These are phyloP conservation scores for Xylota segnis DNA, from an alignment of 2,888 invertebrate genomes.

Conservation along the genomic window DNA sequence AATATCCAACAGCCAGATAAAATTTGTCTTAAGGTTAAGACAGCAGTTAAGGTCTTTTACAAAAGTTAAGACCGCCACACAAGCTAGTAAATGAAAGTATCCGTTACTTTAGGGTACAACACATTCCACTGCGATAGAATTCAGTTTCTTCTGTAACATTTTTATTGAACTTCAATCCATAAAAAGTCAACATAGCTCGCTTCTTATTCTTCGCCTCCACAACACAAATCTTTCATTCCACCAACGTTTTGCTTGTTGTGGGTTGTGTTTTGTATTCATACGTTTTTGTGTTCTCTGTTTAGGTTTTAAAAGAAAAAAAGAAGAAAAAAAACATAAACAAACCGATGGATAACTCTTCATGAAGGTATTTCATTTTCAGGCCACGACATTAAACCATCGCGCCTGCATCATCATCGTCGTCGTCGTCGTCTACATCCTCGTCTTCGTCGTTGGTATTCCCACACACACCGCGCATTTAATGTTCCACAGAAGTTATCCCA, in stretches of 20 bases:
- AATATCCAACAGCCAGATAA: no score
- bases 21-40: no score
- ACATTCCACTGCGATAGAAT: neutral
- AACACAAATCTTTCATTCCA: slow-evolving; percentile 14
- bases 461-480: slow-evolving; percentile 58
- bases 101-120: neutral
- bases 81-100: no score
- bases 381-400: slow-evolving; percentile 66
- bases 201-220: neutral
- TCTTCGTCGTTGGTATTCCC: slow-evolving; percentile 56
- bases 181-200: neutral
- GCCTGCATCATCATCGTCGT: slow-evolving; percentile 28
- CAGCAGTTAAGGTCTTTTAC: no score
- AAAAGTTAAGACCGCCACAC: no score
- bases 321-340: slow-evolving; percentile 52
- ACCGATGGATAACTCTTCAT: slow-evolving; percentile 45
- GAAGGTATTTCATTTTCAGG: slow-evolving; percentile 67
- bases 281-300: slow-evolving; percentile 21
- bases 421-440: neutral
- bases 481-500: slow-evolving; percentile 68
- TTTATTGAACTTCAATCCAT: slow-evolving; percentile 17
- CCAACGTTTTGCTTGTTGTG: slow-evolving; percentile 2
- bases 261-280: slow-evolving; percentile 18
- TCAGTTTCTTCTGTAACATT: neutral
- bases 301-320: slow-evolving; percentile 10